Base-by-base conservation (phyloP, 2,797 vertebrate species). In the Gymnocypris eckloni region DNA sequence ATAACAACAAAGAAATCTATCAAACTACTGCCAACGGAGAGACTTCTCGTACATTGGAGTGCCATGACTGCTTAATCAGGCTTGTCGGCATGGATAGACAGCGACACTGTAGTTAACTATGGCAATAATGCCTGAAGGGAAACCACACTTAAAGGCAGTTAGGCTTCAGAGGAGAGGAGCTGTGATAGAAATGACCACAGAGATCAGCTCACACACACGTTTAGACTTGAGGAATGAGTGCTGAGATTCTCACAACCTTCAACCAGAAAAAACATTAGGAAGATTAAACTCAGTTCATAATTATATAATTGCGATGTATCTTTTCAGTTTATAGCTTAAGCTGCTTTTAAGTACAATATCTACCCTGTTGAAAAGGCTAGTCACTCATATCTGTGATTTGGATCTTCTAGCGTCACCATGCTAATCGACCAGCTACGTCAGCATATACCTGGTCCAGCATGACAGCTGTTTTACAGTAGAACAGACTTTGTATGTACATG, bases 141-240 rank as follows among this genome's bases (percentile, higher is more conserved):
- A 39, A 82, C 86, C 82, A 89, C 93, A 94, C 93, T 94, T 93
- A 94, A 85, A 93, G 83, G 81, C 86, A 83, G 89, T 88, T 90
- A 89, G 90, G 90, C 83, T 86, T 78, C 82, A 86, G 82, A 88
- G 83, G 75, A 37, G 67, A 91, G 86, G 86, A 89, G 83, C 79
- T 91, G 88, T 90, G 92, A 93, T 88, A 90, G 91, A 88, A 87
- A 87, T 87, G 89, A 92, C 89, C 86, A 88, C 86, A 90, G 87
- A 89, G 85, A 28, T 28, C 28, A 28, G 28, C 28, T 28, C 28
- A 28, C 28, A 28, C 28, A 28, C 28, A 28, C 28, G 28, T 28
- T 28, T 28, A 28, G 28, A 28, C 28, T 28, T 28, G 28, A 28
- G 28, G 28, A 28, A 28, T 28, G 28, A 2, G 28, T 28, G 28